Evolutionary conservation across 2,888 invertebrate species (phyloP).

Genomic region (Oasisia sp.): DNA sequence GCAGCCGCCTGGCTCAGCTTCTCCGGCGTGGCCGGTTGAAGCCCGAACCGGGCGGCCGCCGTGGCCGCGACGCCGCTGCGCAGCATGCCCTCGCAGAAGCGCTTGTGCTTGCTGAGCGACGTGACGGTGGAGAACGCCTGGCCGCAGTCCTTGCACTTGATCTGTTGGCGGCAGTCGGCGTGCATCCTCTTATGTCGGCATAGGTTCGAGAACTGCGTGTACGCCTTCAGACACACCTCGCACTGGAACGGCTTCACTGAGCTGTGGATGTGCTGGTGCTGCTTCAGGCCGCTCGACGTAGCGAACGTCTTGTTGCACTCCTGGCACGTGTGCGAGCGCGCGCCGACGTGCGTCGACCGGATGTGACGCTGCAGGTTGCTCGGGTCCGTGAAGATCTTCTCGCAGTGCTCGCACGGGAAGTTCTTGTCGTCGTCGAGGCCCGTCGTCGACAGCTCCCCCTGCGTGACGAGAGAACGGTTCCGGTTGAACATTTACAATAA

Average conservation of each 20-base stretch:
- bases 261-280: slow-evolving; percentile 98
- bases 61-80: neutral
- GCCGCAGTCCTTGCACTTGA: slow-evolving; percentile 93
- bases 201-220: slow-evolving; percentile 99
- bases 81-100: slow-evolving; percentile 86
- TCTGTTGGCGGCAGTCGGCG: slow-evolving; percentile 89
- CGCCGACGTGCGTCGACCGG: slow-evolving; percentile 93
- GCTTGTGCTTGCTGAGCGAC: slow-evolving; percentile 92
- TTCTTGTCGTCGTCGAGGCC: slow-evolving; percentile 26
- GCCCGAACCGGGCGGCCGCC: neutral
- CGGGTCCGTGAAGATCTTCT: slow-evolving; percentile 84
- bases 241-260: slow-evolving; percentile 96
- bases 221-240: slow-evolving; percentile 73
- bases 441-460: neutral
- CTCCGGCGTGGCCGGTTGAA: neutral
- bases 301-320: slow-evolving; percentile 99
- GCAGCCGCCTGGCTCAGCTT: neutral
- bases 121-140: slow-evolving; percentile 92
- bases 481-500: neutral
- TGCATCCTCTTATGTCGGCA: slow-evolving; percentile 99
- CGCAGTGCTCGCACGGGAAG: slow-evolving; percentile 87
- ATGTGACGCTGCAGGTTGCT: slow-evolving; percentile 97
- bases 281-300: slow-evolving; percentile 96
- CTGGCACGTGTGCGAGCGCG: slow-evolving; percentile 90
- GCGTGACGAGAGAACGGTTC: neutral